Percentiles rank a stretch among this genome's conserved stretches.
phyloP scores from a whole-genome alignment of 2,888 invertebrate genomes.

The Escarpia spicata region DNA sequence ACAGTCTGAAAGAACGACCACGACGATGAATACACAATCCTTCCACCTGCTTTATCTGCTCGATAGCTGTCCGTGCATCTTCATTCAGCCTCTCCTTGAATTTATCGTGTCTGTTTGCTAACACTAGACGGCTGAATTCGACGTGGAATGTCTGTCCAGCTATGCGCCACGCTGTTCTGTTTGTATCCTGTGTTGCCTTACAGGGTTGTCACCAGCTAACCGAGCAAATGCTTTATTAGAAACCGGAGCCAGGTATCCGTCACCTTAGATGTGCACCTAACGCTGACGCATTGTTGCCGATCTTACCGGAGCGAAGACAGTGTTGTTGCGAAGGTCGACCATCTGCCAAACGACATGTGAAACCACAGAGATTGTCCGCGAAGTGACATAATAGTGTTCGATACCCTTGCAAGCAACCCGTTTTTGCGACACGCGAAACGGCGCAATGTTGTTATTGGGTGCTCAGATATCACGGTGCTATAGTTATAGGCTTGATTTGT shows the following conservation, averaged over 20 bases:
- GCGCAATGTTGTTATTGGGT: background rate
- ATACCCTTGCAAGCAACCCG: background rate
- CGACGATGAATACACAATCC: too few species aligned
- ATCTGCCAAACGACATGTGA: background rate
- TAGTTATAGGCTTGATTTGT: background rate
- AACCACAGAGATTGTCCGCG: background rate
- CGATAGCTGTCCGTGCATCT: too few species aligned
- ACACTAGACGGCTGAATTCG: too few species aligned
- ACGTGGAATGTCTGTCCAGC: too few species aligned
- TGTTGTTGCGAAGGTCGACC: background rate
- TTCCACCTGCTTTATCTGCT: too few species aligned
- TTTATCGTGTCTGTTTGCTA: too few species aligned
- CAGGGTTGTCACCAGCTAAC: background rate
- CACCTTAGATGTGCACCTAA: background rate
- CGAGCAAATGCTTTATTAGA: background rate
- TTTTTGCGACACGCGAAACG: background rate
- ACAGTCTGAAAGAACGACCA: too few species aligned
- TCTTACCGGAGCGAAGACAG: background rate
- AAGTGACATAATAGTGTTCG: background rate
- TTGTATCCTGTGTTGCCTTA: too few species aligned
- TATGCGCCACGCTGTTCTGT: too few species aligned
- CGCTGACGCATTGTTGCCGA: background rate
- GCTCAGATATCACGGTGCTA: background rate
- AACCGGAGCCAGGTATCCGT: background rate
- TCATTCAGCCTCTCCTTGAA: too few species aligned